These are phyloP conservation scores for Babylonia areolata DNA, from an alignment of 1,140 invertebrate species.

Conservation along the genomic window DNA sequence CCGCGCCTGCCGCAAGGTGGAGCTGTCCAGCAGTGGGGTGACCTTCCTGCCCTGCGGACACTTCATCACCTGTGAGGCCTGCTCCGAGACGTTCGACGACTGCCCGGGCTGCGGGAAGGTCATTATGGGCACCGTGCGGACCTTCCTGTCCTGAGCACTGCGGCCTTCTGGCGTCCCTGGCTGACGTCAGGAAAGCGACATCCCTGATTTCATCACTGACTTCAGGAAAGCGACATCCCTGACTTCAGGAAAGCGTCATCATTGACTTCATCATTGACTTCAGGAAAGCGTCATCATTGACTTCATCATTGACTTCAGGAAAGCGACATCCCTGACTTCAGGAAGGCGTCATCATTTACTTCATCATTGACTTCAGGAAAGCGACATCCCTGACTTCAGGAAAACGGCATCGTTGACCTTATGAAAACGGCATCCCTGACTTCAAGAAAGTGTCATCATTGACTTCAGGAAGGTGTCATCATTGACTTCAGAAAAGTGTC, in stretches of 20 bases:
- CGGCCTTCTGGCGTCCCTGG: neutral
- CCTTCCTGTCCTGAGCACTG: constrained; percentile 27
- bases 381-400: too few species aligned
- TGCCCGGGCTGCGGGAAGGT: constrained; percentile 30
- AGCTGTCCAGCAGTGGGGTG: constrained; percentile 13
- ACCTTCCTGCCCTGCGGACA: constrained; percentile 42
- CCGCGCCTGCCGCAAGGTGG: constrained; percentile 12
- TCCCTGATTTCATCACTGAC: neutral
- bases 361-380: neutral
- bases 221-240: too few species aligned
- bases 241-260: neutral
- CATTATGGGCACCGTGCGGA: constrained; percentile 40
- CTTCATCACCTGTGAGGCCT: constrained; percentile 38
- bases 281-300: neutral
- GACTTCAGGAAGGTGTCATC: neutral
- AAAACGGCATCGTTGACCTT: neutral
- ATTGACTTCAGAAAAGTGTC: too few species aligned
- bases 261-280: neutral
- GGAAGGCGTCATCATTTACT: neutral
- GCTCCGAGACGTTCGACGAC: constrained; percentile 26
- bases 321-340: neutral
- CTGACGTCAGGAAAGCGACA: neutral
- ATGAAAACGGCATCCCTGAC: neutral
- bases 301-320: neutral
- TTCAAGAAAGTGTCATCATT: too few species aligned